These are phyloP conservation scores for Eidolon helvum DNA, from an alignment of 2,113 vertebrate species.

Conservation along the genomic window DNA sequence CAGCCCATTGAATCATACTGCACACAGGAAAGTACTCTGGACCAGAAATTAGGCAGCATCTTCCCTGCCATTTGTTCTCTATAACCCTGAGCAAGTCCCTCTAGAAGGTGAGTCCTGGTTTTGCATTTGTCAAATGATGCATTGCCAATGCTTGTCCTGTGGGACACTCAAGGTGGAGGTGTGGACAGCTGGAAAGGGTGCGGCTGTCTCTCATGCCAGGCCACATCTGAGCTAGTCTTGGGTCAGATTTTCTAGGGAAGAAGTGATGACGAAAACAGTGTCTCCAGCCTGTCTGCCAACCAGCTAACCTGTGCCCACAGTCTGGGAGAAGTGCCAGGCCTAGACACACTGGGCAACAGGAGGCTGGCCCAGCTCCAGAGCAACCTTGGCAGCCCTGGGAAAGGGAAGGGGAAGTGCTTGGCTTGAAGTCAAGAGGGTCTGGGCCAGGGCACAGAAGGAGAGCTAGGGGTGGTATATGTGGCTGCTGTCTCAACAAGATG, in stretches of 20 bases:
- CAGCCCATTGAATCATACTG: background rate
- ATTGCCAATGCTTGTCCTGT: background rate
- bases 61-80: too few species aligned
- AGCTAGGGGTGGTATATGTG: background rate
- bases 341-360: slow-evolving; percentile 10
- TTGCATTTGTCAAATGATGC: background rate
- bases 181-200: background rate
- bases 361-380: slow-evolving; percentile 11
- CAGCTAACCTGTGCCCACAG: slow-evolving; percentile 53
- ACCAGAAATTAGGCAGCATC: background rate
- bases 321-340: slow-evolving; percentile 63
- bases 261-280: background rate
- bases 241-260: slow-evolving; percentile 47
- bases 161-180: background rate
- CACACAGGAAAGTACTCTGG: background rate
- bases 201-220: background rate
- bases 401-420: background rate
- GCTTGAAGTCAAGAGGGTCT: slow-evolving; percentile 1
- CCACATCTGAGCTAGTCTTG: background rate
- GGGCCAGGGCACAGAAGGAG: background rate
- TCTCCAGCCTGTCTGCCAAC: slow-evolving; percentile 18
- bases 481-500: background rate
- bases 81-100: background rate
- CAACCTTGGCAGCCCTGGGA: background rate
- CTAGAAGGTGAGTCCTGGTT: background rate